phyloP scores from a whole-genome alignment of 2,797 vertebrate genomes.

The Hypotaenidia philippensis region DNA sequence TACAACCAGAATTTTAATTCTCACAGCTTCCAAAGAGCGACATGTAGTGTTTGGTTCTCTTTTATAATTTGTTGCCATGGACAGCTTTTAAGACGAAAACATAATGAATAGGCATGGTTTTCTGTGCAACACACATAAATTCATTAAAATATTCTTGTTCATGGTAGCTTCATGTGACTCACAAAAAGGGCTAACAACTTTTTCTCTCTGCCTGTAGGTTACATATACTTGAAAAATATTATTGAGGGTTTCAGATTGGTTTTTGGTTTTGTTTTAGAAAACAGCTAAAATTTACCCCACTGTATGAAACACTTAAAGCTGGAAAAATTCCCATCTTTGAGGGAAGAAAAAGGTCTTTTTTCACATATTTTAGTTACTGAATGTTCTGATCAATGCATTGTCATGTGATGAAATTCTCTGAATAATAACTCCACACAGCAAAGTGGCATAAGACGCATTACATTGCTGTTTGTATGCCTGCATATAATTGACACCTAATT shows the following conservation, averaged over 20 bases:
- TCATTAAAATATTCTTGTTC: not conserved
- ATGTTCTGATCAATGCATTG: not conserved
- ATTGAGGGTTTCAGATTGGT: not conserved
- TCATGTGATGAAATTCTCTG: not conserved
- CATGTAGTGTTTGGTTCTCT: not conserved
- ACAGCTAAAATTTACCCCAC: not conserved
- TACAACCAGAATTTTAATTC: not conserved
- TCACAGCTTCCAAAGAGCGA: not conserved
- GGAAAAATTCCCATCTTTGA: not conserved
- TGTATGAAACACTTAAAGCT: not conserved
- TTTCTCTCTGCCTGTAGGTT: not conserved
- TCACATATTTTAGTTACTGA: not conserved
- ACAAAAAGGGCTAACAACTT: not conserved
- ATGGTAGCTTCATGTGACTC: not conserved
- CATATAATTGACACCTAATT: not conserved
- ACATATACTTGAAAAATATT: not conserved
- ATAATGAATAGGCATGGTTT: not conserved
- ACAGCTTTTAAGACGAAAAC: not conserved
- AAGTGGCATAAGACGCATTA: not conserved
- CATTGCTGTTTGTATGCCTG: not conserved
- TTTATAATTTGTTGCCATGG: not conserved
- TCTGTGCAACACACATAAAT: not conserved
- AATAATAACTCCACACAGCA: not conserved
- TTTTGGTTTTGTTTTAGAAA: not conserved
- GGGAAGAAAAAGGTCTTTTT: not conserved